Evolutionary conservation across 53 echinoderm and acorn worm species (phyloP), one percentile per base, ranked within the genome.

Genomic region (Glandiceps talaboti): DNA sequence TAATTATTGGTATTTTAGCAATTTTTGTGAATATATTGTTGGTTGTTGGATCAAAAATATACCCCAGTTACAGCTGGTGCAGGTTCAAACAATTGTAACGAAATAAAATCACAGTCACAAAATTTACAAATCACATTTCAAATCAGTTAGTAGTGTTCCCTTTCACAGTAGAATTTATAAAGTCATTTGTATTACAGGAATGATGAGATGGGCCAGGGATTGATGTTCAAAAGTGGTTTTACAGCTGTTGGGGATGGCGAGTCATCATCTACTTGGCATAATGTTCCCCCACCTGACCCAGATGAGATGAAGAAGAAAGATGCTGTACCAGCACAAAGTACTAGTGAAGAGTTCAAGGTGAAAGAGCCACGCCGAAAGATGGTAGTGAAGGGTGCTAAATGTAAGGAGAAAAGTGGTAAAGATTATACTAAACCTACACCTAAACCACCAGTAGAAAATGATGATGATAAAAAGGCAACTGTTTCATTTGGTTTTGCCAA

Each of bases 401-500:
- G 6, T 20, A 45, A 45, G 64, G 64, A 45, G 64, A 45, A 45
- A 20, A 12, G 6, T 45, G 20, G 6, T 12, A 45, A 45, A 45
- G 64, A 45, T 45, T 6, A 12, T 6, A 77, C 78, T 73, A 85
- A 78, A 73, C 80, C 86, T 29, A 77, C 88, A 14, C 76, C 86
- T 1, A 83, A 82, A 31, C 73, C 79, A 29, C 83, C 82, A 30
- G 88, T 88, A 1, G 85, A 85, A 10, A 77, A 80, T 27, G 91
- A 91, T 14, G 32, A 32, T 31, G 78, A 74, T 30, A 74, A 73
- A 30, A 88, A 91, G 78, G 85, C 80, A 73, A 83, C 80, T 30
- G 77, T 90, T 30, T 85, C 91, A 20, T 89, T 91, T 28, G 88
- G 88, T 81, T 89, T 91, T 75, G 85, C 91, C 20, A 88, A 91